Evolutionary conservation across 2,888 invertebrate species (phyloP).

Genomic region (Eucriotettix oculatus): DNA sequence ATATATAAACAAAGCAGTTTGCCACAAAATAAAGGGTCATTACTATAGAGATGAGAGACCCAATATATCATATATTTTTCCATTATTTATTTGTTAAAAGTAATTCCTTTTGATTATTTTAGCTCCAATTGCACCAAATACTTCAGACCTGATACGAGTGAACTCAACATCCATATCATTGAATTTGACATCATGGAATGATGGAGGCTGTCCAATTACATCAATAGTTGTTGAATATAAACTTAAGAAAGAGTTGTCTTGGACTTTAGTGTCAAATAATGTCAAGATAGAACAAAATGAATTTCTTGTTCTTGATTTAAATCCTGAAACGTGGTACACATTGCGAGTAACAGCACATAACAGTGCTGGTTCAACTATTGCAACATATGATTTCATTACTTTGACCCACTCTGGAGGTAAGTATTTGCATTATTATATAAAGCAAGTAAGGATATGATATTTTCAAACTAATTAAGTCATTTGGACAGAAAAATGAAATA

Average conservation of each 20-base stretch:
- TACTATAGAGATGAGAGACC: too few species aligned
- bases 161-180: constrained; percentile 26
- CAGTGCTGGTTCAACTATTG: constrained; percentile 18
- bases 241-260: constrained; percentile 12
- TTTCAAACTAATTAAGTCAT: too few species aligned
- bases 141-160: constrained; percentile 22
- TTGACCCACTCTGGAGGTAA: constrained; percentile 17
- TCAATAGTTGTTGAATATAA: constrained; percentile 24
- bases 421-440: background rate
- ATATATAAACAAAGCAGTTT: too few species aligned
- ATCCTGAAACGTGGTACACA: constrained; percentile 18
- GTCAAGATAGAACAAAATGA: constrained; percentile 16
- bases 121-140: constrained; percentile 26
- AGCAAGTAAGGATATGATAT: too few species aligned
- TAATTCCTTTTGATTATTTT: constrained; percentile 4
- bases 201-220: constrained; percentile 25
- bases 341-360: constrained; percentile 19
- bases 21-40: too few species aligned
- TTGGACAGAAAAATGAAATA: too few species aligned
- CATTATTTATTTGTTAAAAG: too few species aligned
- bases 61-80: too few species aligned
- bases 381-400: constrained; percentile 18
- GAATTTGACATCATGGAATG: constrained; percentile 24
- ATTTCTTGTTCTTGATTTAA: constrained; percentile 17
- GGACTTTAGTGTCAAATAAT: constrained; percentile 16